A percentile compares a stretch with the other conserved stretches of the same genome.
Evolutionary conservation across 2,113 vertebrate genomes (phyloP).

Genomic region (Copsychus sechellarum): DNA sequence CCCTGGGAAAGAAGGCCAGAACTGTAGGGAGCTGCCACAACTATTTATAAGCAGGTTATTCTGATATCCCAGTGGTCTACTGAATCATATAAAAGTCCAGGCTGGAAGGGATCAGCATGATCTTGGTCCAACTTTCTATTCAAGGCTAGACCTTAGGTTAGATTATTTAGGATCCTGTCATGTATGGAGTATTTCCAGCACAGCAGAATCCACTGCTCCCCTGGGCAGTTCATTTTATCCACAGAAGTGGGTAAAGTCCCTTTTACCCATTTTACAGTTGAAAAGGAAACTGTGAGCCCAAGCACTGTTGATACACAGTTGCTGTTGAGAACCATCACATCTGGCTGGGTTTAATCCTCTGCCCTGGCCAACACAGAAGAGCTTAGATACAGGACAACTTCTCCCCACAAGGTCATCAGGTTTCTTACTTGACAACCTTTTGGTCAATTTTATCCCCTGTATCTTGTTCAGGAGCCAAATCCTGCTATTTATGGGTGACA

Average conservation of each 20-base stretch:
- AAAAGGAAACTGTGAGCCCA: neutral
- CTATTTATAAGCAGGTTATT: neutral
- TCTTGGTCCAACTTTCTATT: neutral
- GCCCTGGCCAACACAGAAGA: neutral
- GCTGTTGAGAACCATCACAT: neutral
- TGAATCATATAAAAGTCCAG: neutral
- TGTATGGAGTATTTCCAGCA: neutral
- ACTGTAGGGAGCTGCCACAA: neutral
- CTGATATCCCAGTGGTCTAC: neutral
- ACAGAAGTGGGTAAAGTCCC: neutral
- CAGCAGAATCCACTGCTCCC: neutral
- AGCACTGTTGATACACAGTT: neutral
- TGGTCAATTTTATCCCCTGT: neutral
- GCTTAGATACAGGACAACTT: neutral
- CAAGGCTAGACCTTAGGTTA: neutral
- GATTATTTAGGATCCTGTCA: neutral
- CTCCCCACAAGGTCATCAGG: neutral
- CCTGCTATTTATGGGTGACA: neutral
- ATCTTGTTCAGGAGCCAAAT: neutral
- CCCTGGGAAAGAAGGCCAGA: neutral
- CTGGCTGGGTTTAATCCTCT: neutral
- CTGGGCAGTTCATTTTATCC: neutral
- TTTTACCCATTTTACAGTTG: neutral
- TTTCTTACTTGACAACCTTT: neutral
- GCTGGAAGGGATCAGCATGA: neutral